Conservation (phyloP, 2,888 invertebrate genomes). For the Pegoplata infirma region DNA sequence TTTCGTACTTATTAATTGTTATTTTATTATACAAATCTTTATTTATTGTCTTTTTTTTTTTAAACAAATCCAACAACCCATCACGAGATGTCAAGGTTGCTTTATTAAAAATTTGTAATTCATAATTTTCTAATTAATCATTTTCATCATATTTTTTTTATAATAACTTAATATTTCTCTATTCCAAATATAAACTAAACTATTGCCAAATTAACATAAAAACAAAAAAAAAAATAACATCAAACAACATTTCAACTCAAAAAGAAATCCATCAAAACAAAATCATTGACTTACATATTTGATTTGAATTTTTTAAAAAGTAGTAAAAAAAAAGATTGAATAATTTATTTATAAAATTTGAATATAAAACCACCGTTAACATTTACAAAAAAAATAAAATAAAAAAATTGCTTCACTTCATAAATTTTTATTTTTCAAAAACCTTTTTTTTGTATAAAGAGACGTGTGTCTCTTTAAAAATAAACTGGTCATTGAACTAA, state of each 20-base stretch:
- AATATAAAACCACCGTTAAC: constrained; percentile 32
- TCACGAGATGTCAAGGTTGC: background rate
- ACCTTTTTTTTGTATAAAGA: constrained; percentile 14
- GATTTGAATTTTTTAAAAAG: background rate
- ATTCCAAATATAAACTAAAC: background rate
- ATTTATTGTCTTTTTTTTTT: background rate
- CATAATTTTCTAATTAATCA: background rate
- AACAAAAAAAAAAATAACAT: background rate
- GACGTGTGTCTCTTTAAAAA: constrained; percentile 19
- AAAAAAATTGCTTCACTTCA: constrained; percentile 20
- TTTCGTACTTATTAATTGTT: background rate
- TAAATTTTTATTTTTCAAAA: constrained; percentile 8
- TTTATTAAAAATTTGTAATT: background rate
- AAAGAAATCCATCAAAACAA: constrained; percentile 42
- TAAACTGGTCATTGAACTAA: constrained; percentile 47
- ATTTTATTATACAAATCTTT: background rate
- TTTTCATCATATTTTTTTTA: background rate
- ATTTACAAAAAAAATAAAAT: constrained; percentile 8
- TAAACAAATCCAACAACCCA: no score
- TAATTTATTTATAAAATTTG: constrained; percentile 37
- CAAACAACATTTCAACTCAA: background rate
- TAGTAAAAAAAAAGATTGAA: constrained; percentile 38
- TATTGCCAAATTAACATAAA: background rate
- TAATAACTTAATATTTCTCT: background rate
- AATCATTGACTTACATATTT: constrained; percentile 34